A percentile compares a stretch with the other conserved stretches of the same genome.
phyloP scores from a whole-genome alignment of 2,797 vertebrate species.

The Acropternis orthonyx region DNA sequence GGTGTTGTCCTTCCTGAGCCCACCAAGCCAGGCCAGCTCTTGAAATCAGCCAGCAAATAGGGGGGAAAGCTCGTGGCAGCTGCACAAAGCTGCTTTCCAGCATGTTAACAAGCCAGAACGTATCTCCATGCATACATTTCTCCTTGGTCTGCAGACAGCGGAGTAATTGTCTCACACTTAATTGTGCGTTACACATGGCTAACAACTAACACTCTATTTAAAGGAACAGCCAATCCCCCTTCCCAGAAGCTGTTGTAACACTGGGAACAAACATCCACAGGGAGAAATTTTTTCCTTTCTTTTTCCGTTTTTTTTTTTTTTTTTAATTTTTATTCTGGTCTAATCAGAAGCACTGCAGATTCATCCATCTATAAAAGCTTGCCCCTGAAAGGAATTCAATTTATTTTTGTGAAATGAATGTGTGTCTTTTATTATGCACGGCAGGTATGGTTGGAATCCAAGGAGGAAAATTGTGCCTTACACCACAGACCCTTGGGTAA shows the following conservation, averaged over 20 bases:
- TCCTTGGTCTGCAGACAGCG: background rate
- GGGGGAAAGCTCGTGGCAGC: background rate
- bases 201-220: background rate
- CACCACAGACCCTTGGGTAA: slow-evolving; percentile 26
- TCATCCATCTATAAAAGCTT: slow-evolving; percentile 3
- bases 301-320: background rate
- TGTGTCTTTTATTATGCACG: slow-evolving; percentile 45
- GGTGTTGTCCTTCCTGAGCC: background rate
- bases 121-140: background rate
- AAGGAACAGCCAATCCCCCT: background rate
- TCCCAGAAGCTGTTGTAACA: background rate
- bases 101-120: fast-evolving
- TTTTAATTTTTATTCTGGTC: background rate
- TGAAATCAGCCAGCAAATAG: background rate
- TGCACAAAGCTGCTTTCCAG: background rate
- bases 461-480: slow-evolving; percentile 60
- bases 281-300: background rate
- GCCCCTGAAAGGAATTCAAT: slow-evolving; percentile 22
- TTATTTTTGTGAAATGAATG: slow-evolving; percentile 43
- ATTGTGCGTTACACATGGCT: background rate
- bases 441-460: slow-evolving; percentile 55
- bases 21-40: background rate
- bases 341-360: slow-evolving; percentile 9
- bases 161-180: background rate
- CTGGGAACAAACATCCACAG: background rate